These are phyloP conservation scores for Drosophila baimaii DNA, from an alignment of 1,140 invertebrate species.

Conservation along the genomic window DNA sequence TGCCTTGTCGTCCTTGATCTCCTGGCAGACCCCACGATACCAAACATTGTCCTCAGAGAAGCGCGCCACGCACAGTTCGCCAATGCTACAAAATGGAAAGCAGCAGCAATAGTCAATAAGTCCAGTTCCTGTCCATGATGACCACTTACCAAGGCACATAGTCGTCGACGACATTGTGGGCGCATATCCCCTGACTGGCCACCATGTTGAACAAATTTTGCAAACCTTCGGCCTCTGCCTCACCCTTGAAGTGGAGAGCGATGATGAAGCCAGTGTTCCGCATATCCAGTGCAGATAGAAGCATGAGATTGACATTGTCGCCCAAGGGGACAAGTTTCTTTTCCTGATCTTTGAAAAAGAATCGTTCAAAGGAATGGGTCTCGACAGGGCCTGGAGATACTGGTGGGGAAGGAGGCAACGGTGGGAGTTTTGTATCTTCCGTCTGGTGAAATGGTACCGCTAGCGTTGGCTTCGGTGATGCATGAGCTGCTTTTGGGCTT, in stretches of 20 bases:
- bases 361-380: conserved; percentile 15
- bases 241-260: conserved; percentile 32
- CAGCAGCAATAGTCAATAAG: neutral
- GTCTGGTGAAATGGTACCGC: neutral
- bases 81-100: conserved; percentile 29
- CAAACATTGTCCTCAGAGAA: conserved; percentile 50
- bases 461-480: no score
- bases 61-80: conserved; percentile 50
- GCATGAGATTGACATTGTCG: conserved; percentile 14
- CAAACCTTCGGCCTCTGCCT: conserved; percentile 11
- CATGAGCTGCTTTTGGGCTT: neutral
- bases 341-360: conserved; percentile 30
- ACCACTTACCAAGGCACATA: conserved; percentile 50
- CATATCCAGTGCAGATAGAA: conserved; percentile 13
- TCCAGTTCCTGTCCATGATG: neutral
- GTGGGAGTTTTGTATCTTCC: neutral
- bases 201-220: conserved; percentile 20
- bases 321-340: conserved; percentile 28
- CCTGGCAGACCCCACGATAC: conserved; percentile 60
- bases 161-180: neutral
- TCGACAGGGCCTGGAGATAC: conserved; percentile 6
- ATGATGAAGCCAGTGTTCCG: conserved; percentile 38
- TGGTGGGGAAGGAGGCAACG: conserved; percentile 52
- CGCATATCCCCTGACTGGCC: neutral
- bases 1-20: conserved; percentile 11